A percentile compares a stretch with the other conserved stretches of the same genome.
These are phyloP conservation scores for Typhlichthys eigenmanni DNA, from an alignment of 2,797 vertebrate species.

Conservation along the genomic window DNA sequence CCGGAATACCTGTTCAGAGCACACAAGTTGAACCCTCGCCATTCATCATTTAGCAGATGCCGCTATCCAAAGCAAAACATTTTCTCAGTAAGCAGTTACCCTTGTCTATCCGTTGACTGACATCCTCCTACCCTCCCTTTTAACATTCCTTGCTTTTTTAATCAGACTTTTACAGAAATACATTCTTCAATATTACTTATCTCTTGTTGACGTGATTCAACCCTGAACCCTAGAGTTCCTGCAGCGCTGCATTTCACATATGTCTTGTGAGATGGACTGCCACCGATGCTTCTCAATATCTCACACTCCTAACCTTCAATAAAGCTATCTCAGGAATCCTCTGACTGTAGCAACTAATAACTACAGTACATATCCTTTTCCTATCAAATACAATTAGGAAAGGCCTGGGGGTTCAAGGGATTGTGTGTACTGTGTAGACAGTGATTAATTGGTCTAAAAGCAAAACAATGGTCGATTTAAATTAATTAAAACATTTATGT, in stretches of 20 bases:
- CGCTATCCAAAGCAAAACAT: no score
- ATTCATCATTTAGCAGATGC: neutral
- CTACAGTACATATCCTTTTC: constrained; percentile 31
- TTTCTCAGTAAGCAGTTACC: neutral
- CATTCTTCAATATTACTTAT: constrained; percentile 3
- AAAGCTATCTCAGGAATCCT: constrained; percentile 71
- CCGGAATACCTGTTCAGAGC: constrained; percentile 85
- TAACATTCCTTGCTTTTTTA: constrained; percentile 7
- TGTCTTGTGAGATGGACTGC: constrained; percentile 57
- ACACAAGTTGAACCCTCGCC: neutral
- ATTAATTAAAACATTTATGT: no score
- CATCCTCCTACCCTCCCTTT: constrained; percentile 1
- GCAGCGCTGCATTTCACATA: constrained; percentile 47
- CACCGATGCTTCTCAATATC: constrained; percentile 49
- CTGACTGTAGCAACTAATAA: constrained; percentile 21
- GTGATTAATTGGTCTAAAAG: neutral
- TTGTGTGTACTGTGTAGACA: neutral
- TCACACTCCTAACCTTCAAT: constrained; percentile 52
- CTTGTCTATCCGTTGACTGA: neutral
- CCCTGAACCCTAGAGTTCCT: constrained; percentile 34
- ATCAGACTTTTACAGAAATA: neutral
- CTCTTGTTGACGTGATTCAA: constrained; percentile 14
- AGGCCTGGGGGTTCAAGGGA: constrained; percentile 25
- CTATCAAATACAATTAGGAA: constrained; percentile 34
- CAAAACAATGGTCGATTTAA: no score